These are phyloP conservation scores for Xerus rutilus DNA, from an alignment of 2,797 vertebrate genomes.

Conservation along the genomic window DNA sequence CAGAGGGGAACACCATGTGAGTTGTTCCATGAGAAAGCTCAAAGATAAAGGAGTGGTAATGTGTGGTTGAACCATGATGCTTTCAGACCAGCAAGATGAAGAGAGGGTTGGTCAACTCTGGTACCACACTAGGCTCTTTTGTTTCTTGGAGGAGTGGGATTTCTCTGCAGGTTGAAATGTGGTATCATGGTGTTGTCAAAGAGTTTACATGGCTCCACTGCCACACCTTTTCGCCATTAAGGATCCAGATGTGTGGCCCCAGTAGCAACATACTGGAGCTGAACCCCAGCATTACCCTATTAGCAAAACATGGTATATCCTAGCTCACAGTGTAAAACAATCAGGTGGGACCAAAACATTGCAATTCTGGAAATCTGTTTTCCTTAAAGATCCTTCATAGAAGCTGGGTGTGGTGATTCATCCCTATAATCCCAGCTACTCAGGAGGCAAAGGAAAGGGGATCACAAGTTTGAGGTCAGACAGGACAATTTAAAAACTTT, in stretches of 20 bases:
- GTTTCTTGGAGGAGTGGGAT: background rate
- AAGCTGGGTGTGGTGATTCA: background rate
- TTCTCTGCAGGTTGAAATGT: background rate
- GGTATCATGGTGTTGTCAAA: background rate
- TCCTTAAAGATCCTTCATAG: background rate
- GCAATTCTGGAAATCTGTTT: background rate
- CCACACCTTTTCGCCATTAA: accelerated
- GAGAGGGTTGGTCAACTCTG: background rate
- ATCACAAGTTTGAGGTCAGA: background rate
- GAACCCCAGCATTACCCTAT: background rate
- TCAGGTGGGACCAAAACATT: background rate
- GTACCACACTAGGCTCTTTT: background rate
- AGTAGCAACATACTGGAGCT: background rate
- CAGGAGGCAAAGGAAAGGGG: background rate
- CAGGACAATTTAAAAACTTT: background rate
- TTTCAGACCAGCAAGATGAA: background rate
- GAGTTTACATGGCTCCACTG: background rate
- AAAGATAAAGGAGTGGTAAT: background rate
- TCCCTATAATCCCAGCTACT: background rate
- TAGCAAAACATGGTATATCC: background rate
- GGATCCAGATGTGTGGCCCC: background rate
- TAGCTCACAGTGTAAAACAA: background rate
- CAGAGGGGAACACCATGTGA: background rate
- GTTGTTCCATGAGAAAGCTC: background rate
- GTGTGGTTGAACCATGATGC: background rate